phyloP scores from a whole-genome alignment of 2,797 vertebrate species.

The Pangasius larnaudii region DNA sequence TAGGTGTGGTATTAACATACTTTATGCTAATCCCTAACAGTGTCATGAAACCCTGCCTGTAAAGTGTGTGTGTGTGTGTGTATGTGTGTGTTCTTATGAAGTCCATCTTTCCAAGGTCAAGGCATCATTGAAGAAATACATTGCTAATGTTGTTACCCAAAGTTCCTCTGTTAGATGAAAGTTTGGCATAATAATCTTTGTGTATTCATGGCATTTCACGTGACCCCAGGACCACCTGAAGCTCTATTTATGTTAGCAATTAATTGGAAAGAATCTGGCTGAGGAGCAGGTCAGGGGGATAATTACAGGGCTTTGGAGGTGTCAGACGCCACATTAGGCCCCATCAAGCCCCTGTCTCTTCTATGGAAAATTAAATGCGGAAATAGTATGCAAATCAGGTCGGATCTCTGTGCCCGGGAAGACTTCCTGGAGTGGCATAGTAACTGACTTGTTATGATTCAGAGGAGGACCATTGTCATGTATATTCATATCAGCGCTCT shows the following conservation, averaged over 20 bases:
- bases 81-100: no score
- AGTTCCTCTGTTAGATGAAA: conserved; percentile 37
- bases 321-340: conserved; percentile 77
- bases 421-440: conserved; percentile 68
- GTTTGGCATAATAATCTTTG: conserved; percentile 42
- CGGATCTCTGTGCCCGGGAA: conserved; percentile 56
- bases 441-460: conserved; percentile 77
- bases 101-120: not conserved
- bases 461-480: conserved; percentile 63
- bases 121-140: conserved; percentile 6
- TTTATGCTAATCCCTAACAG: not conserved
- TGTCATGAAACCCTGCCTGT: not conserved
- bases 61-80: not conserved
- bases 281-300: conserved; percentile 75
- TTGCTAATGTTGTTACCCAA: not conserved
- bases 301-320: conserved; percentile 73
- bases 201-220: conserved; percentile 62
- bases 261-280: conserved; percentile 76
- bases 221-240: conserved; percentile 69
- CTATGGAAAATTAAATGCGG: conserved; percentile 74
- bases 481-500: conserved; percentile 58
- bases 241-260: conserved; percentile 78
- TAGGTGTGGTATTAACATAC: not conserved
- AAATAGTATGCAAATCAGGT: conserved; percentile 77
- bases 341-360: conserved; percentile 74